Evolutionary conservation across 1,140 invertebrate genomes (phyloP).

Genomic region (Drosophila parvula): DNA sequence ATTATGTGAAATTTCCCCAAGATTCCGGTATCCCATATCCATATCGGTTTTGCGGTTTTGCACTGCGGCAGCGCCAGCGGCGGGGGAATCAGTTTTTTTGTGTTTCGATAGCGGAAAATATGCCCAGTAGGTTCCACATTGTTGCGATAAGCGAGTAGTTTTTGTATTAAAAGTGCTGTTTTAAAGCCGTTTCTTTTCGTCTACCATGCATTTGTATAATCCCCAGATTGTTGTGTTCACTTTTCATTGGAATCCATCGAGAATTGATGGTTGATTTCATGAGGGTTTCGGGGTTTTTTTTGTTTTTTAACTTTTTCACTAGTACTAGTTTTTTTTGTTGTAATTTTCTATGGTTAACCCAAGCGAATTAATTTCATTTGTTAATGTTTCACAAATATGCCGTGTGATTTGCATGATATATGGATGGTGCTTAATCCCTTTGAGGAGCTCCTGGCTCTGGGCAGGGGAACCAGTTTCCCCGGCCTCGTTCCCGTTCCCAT

Average conservation of each 20-base stretch:
- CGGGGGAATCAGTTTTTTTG: background rate
- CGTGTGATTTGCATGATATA: slow-evolving; percentile 11
- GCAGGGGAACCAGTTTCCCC: slow-evolving; percentile 12
- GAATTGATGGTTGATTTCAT: background rate
- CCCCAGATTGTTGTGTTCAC: background rate
- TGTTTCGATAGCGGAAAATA: slow-evolving; percentile 5
- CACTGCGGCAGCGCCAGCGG: no score
- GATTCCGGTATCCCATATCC: slow-evolving; percentile 23
- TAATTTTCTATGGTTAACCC: slow-evolving; percentile 23
- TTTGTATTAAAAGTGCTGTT: background rate
- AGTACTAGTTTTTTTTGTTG: background rate
- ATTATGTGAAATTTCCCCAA: slow-evolving; percentile 41
- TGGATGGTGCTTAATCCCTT: slow-evolving; percentile 2
- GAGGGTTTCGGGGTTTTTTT: background rate
- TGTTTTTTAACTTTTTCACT: background rate
- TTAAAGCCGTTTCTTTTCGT: background rate
- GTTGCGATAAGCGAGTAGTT: background rate
- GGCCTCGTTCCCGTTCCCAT: background rate
- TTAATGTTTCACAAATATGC: background rate
- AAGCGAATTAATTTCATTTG: slow-evolving; percentile 25
- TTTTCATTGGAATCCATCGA: background rate
- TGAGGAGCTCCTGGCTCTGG: no score
- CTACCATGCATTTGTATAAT: background rate
- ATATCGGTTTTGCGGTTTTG: slow-evolving; percentile 27
- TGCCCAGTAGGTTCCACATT: background rate